Base-by-base conservation (phyloP, 2,113 vertebrate genomes). In the Varanus komodoensis region DNA sequence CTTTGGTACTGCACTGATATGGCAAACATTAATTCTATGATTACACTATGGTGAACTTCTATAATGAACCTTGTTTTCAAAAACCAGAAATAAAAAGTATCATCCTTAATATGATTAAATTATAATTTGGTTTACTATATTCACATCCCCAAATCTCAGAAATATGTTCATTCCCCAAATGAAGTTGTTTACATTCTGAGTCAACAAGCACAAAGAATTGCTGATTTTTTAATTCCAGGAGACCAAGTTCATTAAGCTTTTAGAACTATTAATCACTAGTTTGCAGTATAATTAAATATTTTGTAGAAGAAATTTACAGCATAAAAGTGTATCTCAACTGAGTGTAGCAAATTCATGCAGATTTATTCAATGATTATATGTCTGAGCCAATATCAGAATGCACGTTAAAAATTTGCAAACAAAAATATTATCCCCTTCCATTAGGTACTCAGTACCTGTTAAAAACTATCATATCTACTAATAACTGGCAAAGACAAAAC, bases 1-100 rank as follows among this genome's bases (percentile, higher is more conserved):
- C 50, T 86, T 86, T 75, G 84, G 50, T 77, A 23, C 25, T 25
- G 73, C 73, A 77, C 23, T 64, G 52, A 87, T 87, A 87, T 64
- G 23, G 23, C n/a, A 44, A 61, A 61, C 54, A 75, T 61, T 77
- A 38, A 61, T 87, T 75, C 54, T 25, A 61, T 29, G 3, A 87
- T n/a, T 86, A 61, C 21, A 86, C 7, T 44, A 12, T 25, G 73
- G 23, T 25, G 6, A 44, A 75, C 73, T 25, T 71, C 19, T 86
- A 38, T 29, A 84, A 67, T 48, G 48, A 71, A 71, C 29, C 29
- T 11, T 5, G 14, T 19, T 9, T 29, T 44, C 54, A 87, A 77
- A 64, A 77, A 57, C 21, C 73, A 87, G 85, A 74, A 61, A 17
- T 15, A 87, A 87, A 50, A 87, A 44, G n/a, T 7, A 12, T 75